Conservation (phyloP, 2,888 invertebrate species). For the Erynnis tages region DNA sequence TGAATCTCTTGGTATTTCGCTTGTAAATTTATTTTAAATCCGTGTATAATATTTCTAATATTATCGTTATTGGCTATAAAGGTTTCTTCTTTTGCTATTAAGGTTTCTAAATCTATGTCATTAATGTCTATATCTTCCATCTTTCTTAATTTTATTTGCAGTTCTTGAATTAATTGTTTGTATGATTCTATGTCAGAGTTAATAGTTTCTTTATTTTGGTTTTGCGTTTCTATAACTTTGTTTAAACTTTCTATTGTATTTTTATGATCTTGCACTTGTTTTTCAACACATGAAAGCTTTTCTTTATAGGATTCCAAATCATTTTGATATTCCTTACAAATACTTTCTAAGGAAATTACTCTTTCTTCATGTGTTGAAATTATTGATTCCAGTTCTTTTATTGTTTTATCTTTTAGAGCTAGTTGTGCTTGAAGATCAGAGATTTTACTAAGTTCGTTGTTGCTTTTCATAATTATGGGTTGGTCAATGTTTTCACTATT, state of each 20-base stretch:
- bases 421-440: slow-evolving; percentile 50
- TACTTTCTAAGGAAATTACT: slow-evolving; percentile 51
- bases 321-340: slow-evolving; percentile 47
- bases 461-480: slow-evolving; percentile 43
- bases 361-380: slow-evolving; percentile 50
- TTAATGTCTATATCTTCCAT: slow-evolving; percentile 47
- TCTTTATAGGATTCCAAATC: slow-evolving; percentile 47
- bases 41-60: slow-evolving; percentile 61
- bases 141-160: slow-evolving; percentile 52
- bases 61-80: slow-evolving; percentile 67
- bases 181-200: slow-evolving; percentile 57
- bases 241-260: slow-evolving; percentile 55
- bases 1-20: slow-evolving; percentile 54
- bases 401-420: slow-evolving; percentile 45
- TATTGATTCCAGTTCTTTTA: slow-evolving; percentile 53
- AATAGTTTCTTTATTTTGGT: slow-evolving; percentile 45
- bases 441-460: slow-evolving; percentile 42
- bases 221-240: slow-evolving; percentile 53
- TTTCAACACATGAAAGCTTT: slow-evolving; percentile 47
- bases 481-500: slow-evolving; percentile 40
- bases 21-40: slow-evolving; percentile 52
- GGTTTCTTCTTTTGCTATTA: slow-evolving; percentile 62
- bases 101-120: slow-evolving; percentile 50
- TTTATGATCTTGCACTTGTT: slow-evolving; percentile 54
- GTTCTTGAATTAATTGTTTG: slow-evolving; percentile 54